Evolutionary conservation across 2,113 vertebrate species (phyloP), one percentile per base, ranked within the genome.

Genomic region (Lepus timidus): DNA sequence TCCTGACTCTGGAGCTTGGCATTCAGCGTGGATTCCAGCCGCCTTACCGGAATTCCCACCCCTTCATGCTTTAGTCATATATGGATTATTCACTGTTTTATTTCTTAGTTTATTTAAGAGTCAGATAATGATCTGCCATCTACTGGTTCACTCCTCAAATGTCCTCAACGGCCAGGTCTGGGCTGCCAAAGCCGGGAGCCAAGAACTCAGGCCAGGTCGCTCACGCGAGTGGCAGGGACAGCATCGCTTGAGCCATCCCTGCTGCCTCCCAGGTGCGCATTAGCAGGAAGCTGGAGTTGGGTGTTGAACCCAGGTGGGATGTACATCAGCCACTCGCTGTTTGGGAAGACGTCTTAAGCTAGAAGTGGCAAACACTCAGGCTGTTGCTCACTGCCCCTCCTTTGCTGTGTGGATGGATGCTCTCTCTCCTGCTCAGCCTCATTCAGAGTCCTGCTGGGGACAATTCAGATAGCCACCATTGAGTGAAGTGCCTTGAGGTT

Each of bases 1-100:
- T 19, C 92, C 87, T 89, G 65, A 68, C 67, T 86, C 61, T 58
- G 25, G 4, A 33, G 75, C 52, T 73, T 39, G 79, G 75, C 52
- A 27, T 71, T 65, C 44, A 4, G 1, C 14, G 9, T 83, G 62
- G 82, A 52, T 73, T 80, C 75, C 91, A 78, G 1, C 61, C 62
- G 2, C 88, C 68, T 76, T 68, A 76, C n/a, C 52, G 29, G 85
- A 58, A 31, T 85, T 62, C 76, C 81, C 11, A 3, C 90, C 27
- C 13, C 1, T 0, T 12, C 76, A 12, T 49, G 44, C 27, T 44
- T 33, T 6, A 11, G 44, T 14, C 70, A 70, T 39, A 16, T n/a
- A 8, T 58, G 29, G n/a, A 11, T 23, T 19, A 27, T 16, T 87
- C 74, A 51, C 73, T 78, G 67, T 84, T 55, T 82, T 6, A 58